These are phyloP conservation scores for Aldabrachelys gigantea DNA, from an alignment of 2,113 vertebrate species.

Conservation along the genomic window DNA sequence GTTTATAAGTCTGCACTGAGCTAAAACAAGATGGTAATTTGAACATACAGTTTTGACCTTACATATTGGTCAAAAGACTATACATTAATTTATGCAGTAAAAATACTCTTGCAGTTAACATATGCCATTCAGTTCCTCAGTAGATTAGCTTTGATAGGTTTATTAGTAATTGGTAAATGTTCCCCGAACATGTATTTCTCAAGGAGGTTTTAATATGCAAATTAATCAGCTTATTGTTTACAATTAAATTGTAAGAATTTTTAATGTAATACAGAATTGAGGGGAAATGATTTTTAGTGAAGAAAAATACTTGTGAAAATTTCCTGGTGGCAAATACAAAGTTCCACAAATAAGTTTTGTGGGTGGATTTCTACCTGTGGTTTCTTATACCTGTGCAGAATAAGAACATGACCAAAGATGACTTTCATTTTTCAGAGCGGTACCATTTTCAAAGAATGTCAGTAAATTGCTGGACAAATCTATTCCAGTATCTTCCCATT, in stretches of 20 bases:
- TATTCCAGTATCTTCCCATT: background rate
- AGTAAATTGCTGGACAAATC: background rate
- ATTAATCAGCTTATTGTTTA: background rate
- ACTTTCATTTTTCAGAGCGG: background rate
- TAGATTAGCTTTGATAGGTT: background rate
- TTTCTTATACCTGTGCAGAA: background rate
- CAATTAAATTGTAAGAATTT: background rate
- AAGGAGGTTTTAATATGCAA: background rate
- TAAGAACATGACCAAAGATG: background rate
- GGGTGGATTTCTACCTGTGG: background rate
- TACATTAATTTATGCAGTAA: background rate
- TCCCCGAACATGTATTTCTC: background rate
- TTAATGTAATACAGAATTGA: background rate
- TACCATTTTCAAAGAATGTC: background rate
- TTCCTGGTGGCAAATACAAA: background rate
- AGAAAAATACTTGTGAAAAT: background rate
- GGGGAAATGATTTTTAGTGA: background rate
- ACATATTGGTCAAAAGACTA: background rate
- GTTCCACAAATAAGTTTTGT: background rate
- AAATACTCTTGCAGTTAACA: slow-evolving; percentile 7
- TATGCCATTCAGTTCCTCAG: background rate
- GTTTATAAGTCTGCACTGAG: background rate
- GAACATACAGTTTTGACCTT: accelerated
- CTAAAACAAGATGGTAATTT: background rate
- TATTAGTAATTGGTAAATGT: background rate